Conservation (phyloP, 2,888 invertebrate species). For the Melanophora roralis region DNA sequence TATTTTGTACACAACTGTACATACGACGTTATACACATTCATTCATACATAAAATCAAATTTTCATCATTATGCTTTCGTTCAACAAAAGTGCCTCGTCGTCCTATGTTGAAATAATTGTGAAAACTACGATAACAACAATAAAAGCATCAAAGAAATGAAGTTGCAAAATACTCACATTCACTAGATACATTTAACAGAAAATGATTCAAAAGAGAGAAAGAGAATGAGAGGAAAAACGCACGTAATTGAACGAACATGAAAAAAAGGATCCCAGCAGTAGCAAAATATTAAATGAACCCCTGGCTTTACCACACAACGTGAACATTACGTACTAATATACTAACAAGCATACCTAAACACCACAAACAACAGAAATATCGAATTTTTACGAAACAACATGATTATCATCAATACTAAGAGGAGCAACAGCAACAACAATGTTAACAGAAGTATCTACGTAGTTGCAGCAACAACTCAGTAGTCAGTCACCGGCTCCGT, state of each 20-base stretch:
- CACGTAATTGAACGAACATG: conserved; percentile 33
- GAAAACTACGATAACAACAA: conserved; percentile 49
- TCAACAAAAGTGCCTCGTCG: conserved; percentile 41
- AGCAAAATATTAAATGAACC: conserved; percentile 33
- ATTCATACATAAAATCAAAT: conserved; percentile 5
- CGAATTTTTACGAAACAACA: conserved; percentile 8
- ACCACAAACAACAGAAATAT: conserved; percentile 20
- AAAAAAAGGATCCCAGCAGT: conserved; percentile 55
- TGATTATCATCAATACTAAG: neutral
- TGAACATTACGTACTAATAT: neutral
- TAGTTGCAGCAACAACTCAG: neutral
- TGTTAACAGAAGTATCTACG: neutral
- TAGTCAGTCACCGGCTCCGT: neutral
- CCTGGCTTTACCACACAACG: conserved; percentile 4
- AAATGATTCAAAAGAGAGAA: neutral
- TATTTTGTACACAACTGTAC: conserved; percentile 58
- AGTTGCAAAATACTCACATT: conserved; percentile 44
- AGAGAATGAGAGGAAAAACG: conserved; percentile 50
- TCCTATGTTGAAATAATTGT: conserved; percentile 47
- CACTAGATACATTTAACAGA: neutral
- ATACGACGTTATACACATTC: neutral
- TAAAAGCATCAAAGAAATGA: conserved; percentile 31
- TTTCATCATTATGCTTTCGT: conserved; percentile 58
- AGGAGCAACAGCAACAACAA: conserved; percentile 3
- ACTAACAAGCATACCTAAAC: neutral